Conservation (phyloP, 2,888 invertebrate genomes). For the Dugesia japonica region DNA sequence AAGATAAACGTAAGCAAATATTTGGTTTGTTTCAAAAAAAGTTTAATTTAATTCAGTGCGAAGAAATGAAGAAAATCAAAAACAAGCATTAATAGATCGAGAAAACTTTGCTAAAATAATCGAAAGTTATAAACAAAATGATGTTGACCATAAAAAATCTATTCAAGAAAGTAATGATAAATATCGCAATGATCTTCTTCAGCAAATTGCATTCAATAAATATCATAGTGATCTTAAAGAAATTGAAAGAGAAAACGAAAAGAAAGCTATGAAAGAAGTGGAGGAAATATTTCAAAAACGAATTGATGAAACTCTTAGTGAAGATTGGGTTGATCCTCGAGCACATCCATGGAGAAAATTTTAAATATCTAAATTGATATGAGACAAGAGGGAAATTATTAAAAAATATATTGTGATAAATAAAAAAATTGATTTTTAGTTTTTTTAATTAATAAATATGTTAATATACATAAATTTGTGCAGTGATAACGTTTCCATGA, state of each 20-base stretch:
- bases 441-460: no score
- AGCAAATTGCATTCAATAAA: constrained; percentile 43
- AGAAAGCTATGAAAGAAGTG: constrained; percentile 38
- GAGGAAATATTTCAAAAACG: constrained; percentile 41
- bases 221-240: constrained; percentile 37
- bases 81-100: constrained; percentile 39
- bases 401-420: no score
- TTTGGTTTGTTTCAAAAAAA: neutral
- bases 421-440: no score
- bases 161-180: constrained; percentile 35
- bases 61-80: constrained; percentile 39
- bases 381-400: no score
- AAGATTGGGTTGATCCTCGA: constrained; percentile 39
- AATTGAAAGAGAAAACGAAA: constrained; percentile 38
- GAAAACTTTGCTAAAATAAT: constrained; percentile 39
- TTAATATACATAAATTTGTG: no score
- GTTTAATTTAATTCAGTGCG: constrained; percentile 38
- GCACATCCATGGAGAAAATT: constrained; percentile 42
- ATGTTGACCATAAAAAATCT: constrained; percentile 38
- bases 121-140: constrained; percentile 41
- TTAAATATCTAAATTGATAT: no score
- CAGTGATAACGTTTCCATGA: no score
- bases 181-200: constrained; percentile 38
- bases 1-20: neutral
- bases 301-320: constrained; percentile 40